Evolutionary conservation across 1,140 invertebrate genomes (phyloP), one percentile per base, ranked within the genome.

Genomic region (Lycorma delicatula): DNA sequence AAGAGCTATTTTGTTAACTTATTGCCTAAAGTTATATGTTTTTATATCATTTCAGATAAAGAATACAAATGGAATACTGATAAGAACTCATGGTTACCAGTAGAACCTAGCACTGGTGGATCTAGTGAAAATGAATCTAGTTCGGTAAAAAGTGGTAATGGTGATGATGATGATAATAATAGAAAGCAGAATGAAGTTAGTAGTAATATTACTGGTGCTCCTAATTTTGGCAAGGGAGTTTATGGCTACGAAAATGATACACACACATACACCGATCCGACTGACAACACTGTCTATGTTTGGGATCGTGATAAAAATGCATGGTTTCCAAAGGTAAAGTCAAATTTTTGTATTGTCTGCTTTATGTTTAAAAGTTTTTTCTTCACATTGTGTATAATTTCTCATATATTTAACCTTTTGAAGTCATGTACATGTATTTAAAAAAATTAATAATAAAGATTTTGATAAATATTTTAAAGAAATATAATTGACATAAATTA

Each of bases 231-330:
- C n/a, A 66, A 66, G 41, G 72, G 72, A 28, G 16, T 67, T 52
- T 87, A 87, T 70, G 82, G 82, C 48, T 87, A 82, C 73, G 84
- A 89, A 71, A 80, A 87, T 68, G 82, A 87, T 63, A 83, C 83
- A 29, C 85, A 86, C 63, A 85, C 83, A 4, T 93, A 91, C 62
- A 88, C 82, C 13, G 93, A 97, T 73, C 75, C 84, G 58, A 74
- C 67, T 47, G 93, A 97, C 81, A 92, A 92, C 3, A 86, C 85
- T 7, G 82, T 86, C 54, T 96, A 86, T 72, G 86, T 97, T 69
- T 98, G 91, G 92, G 93, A 98, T 75, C 76, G 76, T 49, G 79
- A 83, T 29, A 96, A 91, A 71, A 86, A 83, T 65, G 93, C 93
- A 5, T 98, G 93, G 91, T 93, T 97, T 78, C 94, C 94, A 20